phyloP scores from a whole-genome alignment of 1,140 invertebrate species.

The Saccostrea echinata region DNA sequence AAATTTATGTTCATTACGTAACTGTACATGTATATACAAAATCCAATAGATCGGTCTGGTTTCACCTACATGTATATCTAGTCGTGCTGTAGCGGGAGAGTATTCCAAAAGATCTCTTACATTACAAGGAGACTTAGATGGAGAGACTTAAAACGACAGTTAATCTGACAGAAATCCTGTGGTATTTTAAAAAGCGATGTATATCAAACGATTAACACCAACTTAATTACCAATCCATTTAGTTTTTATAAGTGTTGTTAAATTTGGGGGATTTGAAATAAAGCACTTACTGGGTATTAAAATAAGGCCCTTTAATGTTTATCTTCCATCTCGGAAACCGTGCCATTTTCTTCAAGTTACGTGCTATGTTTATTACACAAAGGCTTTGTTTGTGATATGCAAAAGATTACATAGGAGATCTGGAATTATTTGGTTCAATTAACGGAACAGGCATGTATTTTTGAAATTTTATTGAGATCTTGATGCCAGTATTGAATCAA shows the following conservation, averaged over 20 bases:
- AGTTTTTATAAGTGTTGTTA: neutral
- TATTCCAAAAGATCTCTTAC: too few species aligned
- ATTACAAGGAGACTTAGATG: too few species aligned
- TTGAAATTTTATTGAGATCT: neutral
- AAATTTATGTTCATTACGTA: too few species aligned
- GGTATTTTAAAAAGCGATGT: too few species aligned
- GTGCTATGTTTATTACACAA: neutral
- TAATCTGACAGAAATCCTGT: too few species aligned
- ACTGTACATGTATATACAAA: too few species aligned
- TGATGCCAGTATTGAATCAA: too few species aligned
- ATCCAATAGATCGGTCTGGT: too few species aligned
- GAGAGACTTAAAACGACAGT: too few species aligned
- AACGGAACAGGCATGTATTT: neutral
- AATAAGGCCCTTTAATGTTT: neutral
- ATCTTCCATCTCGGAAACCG: neutral
- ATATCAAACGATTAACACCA: neutral
- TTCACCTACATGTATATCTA: too few species aligned
- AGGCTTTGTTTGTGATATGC: neutral
- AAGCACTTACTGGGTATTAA: neutral
- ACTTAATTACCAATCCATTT: neutral
- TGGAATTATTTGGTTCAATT: neutral
- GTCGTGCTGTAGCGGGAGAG: too few species aligned
- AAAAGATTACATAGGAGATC: neutral
- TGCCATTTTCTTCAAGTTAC: neutral
- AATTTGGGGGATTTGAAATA: neutral